Percentiles rank a stretch among this genome's conserved stretches.
Evolutionary conservation across 1,140 invertebrate species (phyloP).

Genomic region (Heliconius nattereri): DNA sequence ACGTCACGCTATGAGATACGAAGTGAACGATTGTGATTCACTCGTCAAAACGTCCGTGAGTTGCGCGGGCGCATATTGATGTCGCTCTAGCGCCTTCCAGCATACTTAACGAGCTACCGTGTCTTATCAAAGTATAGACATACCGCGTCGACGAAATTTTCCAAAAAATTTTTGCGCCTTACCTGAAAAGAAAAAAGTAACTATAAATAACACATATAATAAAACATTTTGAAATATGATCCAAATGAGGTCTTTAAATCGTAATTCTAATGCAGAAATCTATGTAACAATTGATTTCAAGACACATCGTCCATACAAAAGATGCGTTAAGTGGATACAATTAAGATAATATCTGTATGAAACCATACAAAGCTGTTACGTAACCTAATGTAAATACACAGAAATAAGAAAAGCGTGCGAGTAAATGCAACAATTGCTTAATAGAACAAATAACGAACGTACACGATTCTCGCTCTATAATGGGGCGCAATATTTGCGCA

Average conservation of each 20-base stretch:
- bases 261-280: background rate
- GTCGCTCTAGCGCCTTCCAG: constrained; percentile 47
- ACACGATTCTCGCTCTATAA: constrained; percentile 38
- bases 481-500: constrained; percentile 52
- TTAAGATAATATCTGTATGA: constrained; percentile 34
- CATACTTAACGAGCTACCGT: constrained; percentile 31
- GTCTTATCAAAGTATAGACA: constrained; percentile 33
- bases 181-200: constrained; percentile 57
- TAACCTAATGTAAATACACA: constrained; percentile 34
- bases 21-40: constrained; percentile 68
- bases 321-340: constrained; percentile 32
- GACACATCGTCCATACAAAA: background rate
- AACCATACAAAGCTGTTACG: constrained; percentile 28
- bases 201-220: background rate
- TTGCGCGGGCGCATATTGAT: constrained; percentile 76
- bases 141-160: constrained; percentile 41
- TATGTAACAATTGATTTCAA: background rate
- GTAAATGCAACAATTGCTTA: constrained; percentile 48
- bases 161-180: constrained; percentile 42
- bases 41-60: constrained; percentile 67
- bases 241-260: background rate
- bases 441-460: constrained; percentile 41
- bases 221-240: background rate
- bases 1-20: constrained; percentile 68
- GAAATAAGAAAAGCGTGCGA: constrained; percentile 40